These are phyloP conservation scores for Psittacula cyanocephala DNA, from an alignment of 2,113 vertebrate species.

Conservation along the genomic window DNA sequence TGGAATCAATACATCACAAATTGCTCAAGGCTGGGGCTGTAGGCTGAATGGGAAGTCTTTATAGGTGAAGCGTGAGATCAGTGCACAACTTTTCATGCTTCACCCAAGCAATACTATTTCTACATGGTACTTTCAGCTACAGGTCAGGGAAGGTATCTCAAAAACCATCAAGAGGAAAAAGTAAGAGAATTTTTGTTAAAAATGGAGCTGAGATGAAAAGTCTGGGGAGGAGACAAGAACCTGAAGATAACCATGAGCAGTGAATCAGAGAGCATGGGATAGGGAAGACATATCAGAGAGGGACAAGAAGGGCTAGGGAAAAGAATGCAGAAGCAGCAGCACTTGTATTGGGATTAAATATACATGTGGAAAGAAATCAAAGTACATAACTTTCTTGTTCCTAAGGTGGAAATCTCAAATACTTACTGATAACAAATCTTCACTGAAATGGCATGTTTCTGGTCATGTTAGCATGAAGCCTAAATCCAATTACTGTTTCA, in stretches of 20 bases:
- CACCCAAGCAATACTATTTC: neutral
- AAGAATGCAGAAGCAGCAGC: neutral
- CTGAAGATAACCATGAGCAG: neutral
- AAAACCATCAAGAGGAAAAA: neutral
- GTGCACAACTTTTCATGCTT: neutral
- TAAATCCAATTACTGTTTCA: neutral
- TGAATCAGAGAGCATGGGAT: neutral
- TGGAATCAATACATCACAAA: constrained; percentile 43
- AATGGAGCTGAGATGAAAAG: neutral
- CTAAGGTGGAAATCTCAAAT: neutral
- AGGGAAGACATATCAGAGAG: neutral
- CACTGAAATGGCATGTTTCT: neutral
- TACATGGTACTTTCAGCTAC: neutral
- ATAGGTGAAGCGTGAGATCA: neutral
- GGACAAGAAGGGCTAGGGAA: neutral
- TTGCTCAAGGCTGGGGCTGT: neutral
- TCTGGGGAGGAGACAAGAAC: neutral
- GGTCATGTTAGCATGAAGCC: neutral
- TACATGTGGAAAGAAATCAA: neutral
- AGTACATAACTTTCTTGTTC: neutral
- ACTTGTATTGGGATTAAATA: neutral
- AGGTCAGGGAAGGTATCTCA: neutral
- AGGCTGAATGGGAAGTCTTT: neutral
- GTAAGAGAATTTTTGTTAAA: neutral
- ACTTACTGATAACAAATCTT: neutral